Conservation (phyloP, 2,113 vertebrate genomes). For the Gila orcuttii region DNA sequence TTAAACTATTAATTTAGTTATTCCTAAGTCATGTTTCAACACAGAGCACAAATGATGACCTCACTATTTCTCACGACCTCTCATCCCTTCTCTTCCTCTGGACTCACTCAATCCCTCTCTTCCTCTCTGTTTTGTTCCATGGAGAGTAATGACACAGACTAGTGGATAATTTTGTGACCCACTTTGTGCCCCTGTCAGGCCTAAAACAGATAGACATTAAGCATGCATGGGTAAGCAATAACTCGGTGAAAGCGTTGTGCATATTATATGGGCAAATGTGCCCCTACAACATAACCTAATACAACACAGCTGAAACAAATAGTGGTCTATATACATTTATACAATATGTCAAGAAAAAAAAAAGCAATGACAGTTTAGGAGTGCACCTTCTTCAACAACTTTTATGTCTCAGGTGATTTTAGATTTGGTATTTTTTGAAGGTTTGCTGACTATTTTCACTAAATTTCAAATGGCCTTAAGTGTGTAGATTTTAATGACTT, state of each 20-base stretch:
- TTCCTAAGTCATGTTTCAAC: background rate
- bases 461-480: background rate
- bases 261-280: background rate
- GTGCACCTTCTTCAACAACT: background rate
- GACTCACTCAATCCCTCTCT: slow-evolving; percentile 23
- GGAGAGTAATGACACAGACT: slow-evolving; percentile 10
- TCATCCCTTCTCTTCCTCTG: slow-evolving; percentile 50
- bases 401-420: background rate
- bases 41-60: slow-evolving; percentile 26
- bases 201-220: slow-evolving; percentile 15
- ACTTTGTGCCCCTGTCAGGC: slow-evolving; percentile 21
- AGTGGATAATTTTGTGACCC: slow-evolving; percentile 50
- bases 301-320: background rate
- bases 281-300: background rate
- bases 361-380: background rate
- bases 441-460: background rate
- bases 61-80: slow-evolving; percentile 55
- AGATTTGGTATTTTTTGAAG: background rate
- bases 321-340: background rate
- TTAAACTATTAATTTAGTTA: background rate
- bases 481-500: background rate
- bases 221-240: background rate
- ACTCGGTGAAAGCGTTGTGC: background rate
- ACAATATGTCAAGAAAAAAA: background rate
- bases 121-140: slow-evolving; percentile 42